phyloP scores from a whole-genome alignment of 2,888 invertebrate species.

The Stomorhina lunata region DNA sequence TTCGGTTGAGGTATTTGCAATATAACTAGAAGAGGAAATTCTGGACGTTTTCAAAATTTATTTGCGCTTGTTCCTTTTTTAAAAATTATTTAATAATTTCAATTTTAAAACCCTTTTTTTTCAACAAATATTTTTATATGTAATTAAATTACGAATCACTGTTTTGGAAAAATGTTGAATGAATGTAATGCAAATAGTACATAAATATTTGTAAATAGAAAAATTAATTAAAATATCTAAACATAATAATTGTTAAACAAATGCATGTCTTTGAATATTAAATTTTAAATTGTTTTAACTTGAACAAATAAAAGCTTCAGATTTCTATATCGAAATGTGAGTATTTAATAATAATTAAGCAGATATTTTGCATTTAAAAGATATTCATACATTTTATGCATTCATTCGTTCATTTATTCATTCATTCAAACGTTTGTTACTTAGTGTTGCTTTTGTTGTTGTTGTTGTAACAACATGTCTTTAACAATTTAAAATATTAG shows the following conservation, averaged over 20 bases:
- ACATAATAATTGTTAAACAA: slow-evolving; percentile 24
- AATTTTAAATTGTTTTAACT: neutral
- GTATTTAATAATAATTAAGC: slow-evolving; percentile 36
- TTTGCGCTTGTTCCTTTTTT: too few relatives aligned
- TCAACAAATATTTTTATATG: neutral
- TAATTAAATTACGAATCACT: slow-evolving; percentile 27
- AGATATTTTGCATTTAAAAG: neutral
- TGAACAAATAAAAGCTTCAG: neutral
- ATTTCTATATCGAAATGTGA: neutral
- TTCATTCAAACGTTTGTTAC: too few relatives aligned
- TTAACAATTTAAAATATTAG: slow-evolving; percentile 24
- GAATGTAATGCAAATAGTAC: neutral
- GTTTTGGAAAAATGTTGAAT: neutral
- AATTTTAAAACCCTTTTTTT: neutral
- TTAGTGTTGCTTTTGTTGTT: neutral
- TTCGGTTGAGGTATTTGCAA: too few relatives aligned
- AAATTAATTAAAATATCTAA: neutral
- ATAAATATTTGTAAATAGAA: neutral
- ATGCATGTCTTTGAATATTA: neutral
- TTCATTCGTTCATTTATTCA: neutral
- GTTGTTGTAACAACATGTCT: neutral
- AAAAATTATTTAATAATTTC: neutral
- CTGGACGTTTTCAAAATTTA: too few relatives aligned
- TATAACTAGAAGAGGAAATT: too few relatives aligned
- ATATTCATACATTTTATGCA: neutral